These are phyloP conservation scores for Siniperca chuatsi DNA, from an alignment of 2,113 vertebrate genomes.

Conservation along the genomic window DNA sequence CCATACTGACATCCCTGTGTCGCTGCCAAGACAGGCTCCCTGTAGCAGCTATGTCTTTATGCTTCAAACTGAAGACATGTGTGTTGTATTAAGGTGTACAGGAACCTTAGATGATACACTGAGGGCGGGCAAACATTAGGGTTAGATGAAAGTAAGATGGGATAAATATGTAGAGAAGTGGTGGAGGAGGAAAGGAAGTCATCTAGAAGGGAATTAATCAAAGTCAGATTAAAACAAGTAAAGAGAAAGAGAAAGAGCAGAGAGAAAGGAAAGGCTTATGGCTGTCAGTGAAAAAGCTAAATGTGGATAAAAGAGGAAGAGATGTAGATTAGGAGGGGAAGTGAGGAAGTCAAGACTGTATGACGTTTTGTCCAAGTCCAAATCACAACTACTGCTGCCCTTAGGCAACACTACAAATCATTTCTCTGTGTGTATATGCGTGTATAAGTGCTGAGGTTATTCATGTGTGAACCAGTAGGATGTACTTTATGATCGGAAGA, in stretches of 20 bases:
- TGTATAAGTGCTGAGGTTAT: neutral
- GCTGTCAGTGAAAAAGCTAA: neutral
- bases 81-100: conserved; percentile 20
- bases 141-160: neutral
- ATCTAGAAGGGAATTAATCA: conserved; percentile 10
- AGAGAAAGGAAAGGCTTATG: neutral
- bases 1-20: neutral
- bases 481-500: conserved; percentile 34
- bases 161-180: conserved; percentile 1
- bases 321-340: neutral
- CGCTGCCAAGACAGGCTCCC: conserved; percentile 23
- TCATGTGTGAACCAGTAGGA: neutral
- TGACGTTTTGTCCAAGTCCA: neutral
- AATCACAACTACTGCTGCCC: neutral
- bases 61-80: conserved; percentile 19
- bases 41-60: conserved; percentile 21
- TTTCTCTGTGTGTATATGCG: neutral
- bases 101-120: neutral
- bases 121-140: neutral
- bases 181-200: neutral
- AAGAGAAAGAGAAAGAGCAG: neutral
- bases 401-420: neutral
- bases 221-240: neutral
- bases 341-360: neutral
- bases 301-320: neutral